phyloP scores from a whole-genome alignment of 2,797 vertebrate species.

The Takifugu rubripes region DNA sequence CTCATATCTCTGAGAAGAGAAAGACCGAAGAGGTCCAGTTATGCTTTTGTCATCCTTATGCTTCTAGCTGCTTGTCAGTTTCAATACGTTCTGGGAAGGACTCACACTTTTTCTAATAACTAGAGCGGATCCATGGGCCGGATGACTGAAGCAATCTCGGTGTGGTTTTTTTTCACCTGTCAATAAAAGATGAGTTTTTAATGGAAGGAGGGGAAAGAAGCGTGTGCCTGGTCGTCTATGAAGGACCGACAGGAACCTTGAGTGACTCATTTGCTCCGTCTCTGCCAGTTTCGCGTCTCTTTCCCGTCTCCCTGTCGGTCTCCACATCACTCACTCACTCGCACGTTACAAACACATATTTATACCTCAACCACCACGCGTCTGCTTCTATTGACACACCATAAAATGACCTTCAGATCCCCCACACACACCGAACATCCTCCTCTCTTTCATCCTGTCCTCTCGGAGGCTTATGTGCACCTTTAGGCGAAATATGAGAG shows the following conservation, averaged over 20 bases:
- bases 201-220: slow-evolving; percentile 38
- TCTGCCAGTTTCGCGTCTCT: slow-evolving; percentile 27
- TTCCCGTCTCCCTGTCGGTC: slow-evolving; percentile 14
- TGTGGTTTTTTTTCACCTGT: slow-evolving; percentile 58
- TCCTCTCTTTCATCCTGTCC: slow-evolving; percentile 20
- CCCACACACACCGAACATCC: slow-evolving; percentile 14
- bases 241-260: slow-evolving; percentile 36
- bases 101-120: slow-evolving; percentile 37
- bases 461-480: slow-evolving; percentile 11
- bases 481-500: slow-evolving; percentile 16
- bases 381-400: slow-evolving; percentile 40
- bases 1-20: slow-evolving; percentile 20
- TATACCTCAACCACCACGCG: slow-evolving; percentile 30
- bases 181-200: slow-evolving; percentile 66
- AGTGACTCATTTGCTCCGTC: slow-evolving; percentile 46
- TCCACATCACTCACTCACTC: slow-evolving; percentile 22
- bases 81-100: slow-evolving; percentile 37
- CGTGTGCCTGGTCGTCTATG: slow-evolving; percentile 5
- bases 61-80: slow-evolving; percentile 29
- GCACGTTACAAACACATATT: slow-evolving; percentile 29
- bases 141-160: slow-evolving; percentile 33
- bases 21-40: slow-evolving; percentile 16
- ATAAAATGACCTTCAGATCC: slow-evolving; percentile 58
- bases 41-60: no score
- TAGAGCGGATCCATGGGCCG: slow-evolving; percentile 48